Conservation (phyloP, 2,797 vertebrate genomes). For the Macropus fuliginosus region DNA sequence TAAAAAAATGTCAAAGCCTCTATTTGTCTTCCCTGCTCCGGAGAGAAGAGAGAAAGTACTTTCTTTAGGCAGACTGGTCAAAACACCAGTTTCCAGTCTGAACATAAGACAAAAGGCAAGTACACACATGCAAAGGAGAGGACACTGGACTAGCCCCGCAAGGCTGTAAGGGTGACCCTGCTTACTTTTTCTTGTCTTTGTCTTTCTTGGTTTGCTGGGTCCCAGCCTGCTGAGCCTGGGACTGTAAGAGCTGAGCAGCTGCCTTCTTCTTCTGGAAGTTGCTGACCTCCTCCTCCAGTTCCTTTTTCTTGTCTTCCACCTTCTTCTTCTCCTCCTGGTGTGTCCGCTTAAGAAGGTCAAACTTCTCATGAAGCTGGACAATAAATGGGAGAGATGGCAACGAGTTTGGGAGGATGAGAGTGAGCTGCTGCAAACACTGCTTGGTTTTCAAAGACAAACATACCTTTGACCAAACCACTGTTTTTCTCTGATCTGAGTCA, state of each 20-base stretch:
- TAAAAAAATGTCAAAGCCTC: conserved; percentile 76
- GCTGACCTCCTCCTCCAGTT: conserved; percentile 89
- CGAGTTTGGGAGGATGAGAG: neutral
- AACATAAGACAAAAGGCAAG: conserved; percentile 80
- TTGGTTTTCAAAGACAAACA: neutral
- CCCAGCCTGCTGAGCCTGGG: conserved; percentile 89
- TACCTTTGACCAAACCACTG: neutral
- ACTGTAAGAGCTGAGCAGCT: conserved; percentile 88
- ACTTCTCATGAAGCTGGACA: conserved; percentile 88
- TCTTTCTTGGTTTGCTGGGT: conserved; percentile 91
- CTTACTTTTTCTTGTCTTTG: conserved; percentile 93
- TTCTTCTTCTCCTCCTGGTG: conserved; percentile 91
- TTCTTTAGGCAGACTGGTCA: conserved; percentile 81
- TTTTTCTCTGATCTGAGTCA: neutral
- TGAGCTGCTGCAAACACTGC: accelerated
- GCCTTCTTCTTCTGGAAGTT: conserved; percentile 90
- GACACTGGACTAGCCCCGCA: conserved; percentile 71
- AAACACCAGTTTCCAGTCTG: conserved; percentile 85
- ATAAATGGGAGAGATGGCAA: neutral
- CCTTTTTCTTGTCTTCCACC: conserved; percentile 90
- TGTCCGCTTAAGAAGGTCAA: conserved; percentile 89
- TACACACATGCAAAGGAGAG: conserved; percentile 84
- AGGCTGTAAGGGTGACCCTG: conserved; percentile 69
- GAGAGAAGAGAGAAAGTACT: conserved; percentile 78
- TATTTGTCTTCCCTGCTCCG: conserved; percentile 74